A percentile compares a stretch with the other conserved stretches of the same genome.
phyloP scores from a whole-genome alignment of 2,797 vertebrate genomes.

The Micromesistius poutassou region DNA sequence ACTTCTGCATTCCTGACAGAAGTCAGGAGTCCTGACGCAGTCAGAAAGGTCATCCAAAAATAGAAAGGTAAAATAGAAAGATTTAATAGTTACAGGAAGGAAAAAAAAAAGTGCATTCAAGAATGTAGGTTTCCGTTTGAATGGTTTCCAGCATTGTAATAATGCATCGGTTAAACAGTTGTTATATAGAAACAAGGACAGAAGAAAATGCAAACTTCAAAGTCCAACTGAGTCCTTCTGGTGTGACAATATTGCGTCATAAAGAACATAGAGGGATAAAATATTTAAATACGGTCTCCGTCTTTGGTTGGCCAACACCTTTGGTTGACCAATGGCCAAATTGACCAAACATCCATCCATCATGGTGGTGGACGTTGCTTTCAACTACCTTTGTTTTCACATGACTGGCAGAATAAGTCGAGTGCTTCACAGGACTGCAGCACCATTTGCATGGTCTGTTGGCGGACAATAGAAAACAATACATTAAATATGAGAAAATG shows the following conservation, averaged over 20 bases:
- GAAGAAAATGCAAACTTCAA: neutral
- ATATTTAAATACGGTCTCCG: neutral
- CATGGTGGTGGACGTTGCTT: constrained; percentile 13
- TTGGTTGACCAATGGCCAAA: too few species aligned
- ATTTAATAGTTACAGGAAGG: neutral
- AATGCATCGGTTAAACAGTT: neutral
- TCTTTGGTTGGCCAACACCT: neutral
- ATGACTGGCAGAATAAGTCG: constrained; percentile 67
- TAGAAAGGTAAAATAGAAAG: too few species aligned
- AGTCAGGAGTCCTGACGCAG: too few species aligned
- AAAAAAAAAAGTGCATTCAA: neutral
- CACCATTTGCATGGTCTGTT: constrained; percentile 50
- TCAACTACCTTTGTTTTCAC: constrained; percentile 63
- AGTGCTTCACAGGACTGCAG: constrained; percentile 55
- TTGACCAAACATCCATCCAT: too few species aligned
- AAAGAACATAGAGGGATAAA: neutral
- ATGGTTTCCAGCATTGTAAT: neutral
- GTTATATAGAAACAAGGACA: neutral
- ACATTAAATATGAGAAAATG: neutral
- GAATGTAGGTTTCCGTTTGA: neutral
- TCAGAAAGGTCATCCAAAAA: neutral
- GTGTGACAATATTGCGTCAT: neutral
- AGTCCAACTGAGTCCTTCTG: neutral
- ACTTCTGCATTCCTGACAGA: neutral
- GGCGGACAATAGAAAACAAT: constrained; percentile 40